Base-by-base conservation (phyloP, 2,113 vertebrate species). In the Corynorhinus townsendii region DNA sequence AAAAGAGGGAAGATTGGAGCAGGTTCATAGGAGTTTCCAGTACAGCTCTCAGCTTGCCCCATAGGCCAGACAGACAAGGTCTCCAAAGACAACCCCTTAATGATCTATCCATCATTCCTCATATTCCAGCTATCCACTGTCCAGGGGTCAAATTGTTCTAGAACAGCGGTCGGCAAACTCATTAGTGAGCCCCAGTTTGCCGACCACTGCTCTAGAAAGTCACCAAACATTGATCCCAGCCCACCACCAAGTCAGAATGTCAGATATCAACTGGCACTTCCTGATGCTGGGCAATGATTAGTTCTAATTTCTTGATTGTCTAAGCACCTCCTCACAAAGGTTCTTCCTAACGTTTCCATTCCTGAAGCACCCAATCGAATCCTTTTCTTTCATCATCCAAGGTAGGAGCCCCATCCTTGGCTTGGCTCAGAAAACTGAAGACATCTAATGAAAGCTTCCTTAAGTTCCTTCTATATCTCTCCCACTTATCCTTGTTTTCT, bases 401-500 rank as follows among this genome's bases (percentile, higher is more conserved):
- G 40, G 35, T 45, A 91, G 52, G 90, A 86, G 54, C 59, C 24
- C 24, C 43, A 90, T 5, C 30, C 30, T 94, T 45, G 49, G 26
- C 62, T 87, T 86, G 68, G 52, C 84, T 86, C 73, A 89, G 69
- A 73, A 93, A 89, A 93, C 8, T 56, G 5, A 95, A 95, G 24
- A 47, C n/a, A 43, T 86, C 30, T 93, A 86, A 82, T 22, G 22
- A n/a, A 88, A 92, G 30, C 12, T 75, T 91, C 62, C 64, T 89
- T 80, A 73, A 62, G 68, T 72, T 93, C 38, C 52, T 22, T 86
- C 54, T 45, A 8, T 7, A n/a, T 49, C 43, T 64, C 45, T 82
- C 69, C 26, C 45, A 72, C 30, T 72, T 86, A 71, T 73, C 79
- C 76, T 62, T 68, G 26, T 75, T 76, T 85, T 43, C n/a, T 62